Evolutionary conservation across 2,113 vertebrate genomes (phyloP).

Genomic region (Pomatorhinus ruficollis): DNA sequence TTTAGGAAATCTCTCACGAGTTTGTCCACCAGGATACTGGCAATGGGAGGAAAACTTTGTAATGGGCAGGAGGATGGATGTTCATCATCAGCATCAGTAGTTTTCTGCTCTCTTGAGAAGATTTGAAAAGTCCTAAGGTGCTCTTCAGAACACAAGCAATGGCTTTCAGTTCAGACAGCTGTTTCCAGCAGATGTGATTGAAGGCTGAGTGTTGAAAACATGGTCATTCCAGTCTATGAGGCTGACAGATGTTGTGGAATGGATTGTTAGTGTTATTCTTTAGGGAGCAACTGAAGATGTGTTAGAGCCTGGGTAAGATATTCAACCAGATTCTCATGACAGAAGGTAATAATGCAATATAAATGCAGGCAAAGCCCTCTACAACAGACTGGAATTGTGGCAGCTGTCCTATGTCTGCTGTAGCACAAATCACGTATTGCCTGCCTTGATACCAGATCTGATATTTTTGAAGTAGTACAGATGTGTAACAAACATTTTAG

Average conservation of each 20-base stretch:
- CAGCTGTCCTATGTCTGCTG: not conserved
- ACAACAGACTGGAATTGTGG: not conserved
- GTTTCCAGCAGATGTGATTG: not conserved
- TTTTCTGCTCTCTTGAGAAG: not conserved
- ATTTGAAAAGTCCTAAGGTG: not conserved
- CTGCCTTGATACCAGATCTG: not conserved
- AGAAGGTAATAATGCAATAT: slow-evolving; percentile 8
- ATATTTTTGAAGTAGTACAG: not conserved
- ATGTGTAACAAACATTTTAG: not conserved
- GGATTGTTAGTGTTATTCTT: not conserved
- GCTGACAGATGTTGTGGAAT: not conserved
- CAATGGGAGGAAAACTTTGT: not conserved
- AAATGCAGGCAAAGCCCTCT: not conserved
- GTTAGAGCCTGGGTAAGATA: not conserved
- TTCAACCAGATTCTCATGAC: not conserved
- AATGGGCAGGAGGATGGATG: not conserved
- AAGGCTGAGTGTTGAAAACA: not conserved
- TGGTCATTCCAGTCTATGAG: not conserved
- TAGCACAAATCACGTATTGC: not conserved
- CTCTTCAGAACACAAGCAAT: not conserved
- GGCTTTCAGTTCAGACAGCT: not conserved
- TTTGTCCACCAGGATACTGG: not conserved
- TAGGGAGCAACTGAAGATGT: not conserved
- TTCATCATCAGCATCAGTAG: not conserved
- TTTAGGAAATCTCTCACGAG: not conserved